Conservation (phyloP, 1,140 invertebrate genomes). For the Drosophila paulistorum region DNA sequence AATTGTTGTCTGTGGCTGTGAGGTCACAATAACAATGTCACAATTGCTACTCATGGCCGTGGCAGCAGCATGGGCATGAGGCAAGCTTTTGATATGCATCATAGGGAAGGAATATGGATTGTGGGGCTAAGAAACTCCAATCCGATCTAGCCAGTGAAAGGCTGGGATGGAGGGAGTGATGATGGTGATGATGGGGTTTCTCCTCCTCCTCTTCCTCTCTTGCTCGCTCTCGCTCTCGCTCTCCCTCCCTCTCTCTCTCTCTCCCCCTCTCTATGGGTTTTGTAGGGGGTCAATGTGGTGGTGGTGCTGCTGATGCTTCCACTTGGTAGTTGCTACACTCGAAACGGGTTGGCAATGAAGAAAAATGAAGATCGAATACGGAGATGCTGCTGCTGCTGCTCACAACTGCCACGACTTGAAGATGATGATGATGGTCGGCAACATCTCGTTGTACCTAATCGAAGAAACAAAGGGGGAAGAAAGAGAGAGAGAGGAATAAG, state of each 20-base stretch:
- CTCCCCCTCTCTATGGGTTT: no score
- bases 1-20: conserved; percentile 71
- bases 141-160: no score
- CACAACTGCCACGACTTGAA: conserved; percentile 72
- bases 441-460: conserved; percentile 48
- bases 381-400: conserved; percentile 27
- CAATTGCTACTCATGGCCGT: conserved; percentile 81
- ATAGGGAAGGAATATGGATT: conserved; percentile 22
- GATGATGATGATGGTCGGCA: conserved; percentile 54
- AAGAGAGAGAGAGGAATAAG: conserved; percentile 37
- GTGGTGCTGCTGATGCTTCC: neutral
- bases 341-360: conserved; percentile 46
- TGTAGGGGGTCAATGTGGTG: neutral
- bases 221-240: no score
- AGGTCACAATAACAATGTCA: conserved; percentile 80
- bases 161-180: no score
- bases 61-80: conserved; percentile 78
- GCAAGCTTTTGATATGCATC: conserved; percentile 82
- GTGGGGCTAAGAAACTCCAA: conserved; percentile 1
- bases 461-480: conserved; percentile 30
- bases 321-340: conserved; percentile 4
- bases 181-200: neutral
- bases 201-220: neutral
- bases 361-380: conserved; percentile 48
- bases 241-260: no score